Conservation (phyloP, 2,888 invertebrate species). For the Piscicola geometra region DNA sequence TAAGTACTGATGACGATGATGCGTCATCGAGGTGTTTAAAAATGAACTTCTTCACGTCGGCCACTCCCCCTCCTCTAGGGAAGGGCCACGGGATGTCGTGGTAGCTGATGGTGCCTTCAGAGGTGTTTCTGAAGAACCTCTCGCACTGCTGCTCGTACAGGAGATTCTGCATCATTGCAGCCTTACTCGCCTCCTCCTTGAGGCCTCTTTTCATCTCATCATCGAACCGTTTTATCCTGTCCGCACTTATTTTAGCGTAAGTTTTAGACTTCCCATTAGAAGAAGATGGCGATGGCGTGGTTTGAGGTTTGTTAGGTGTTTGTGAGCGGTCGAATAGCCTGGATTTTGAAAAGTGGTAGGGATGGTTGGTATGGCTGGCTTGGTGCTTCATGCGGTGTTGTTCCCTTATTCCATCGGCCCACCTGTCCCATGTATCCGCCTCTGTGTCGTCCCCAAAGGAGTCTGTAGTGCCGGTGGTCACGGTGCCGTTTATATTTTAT, state of each 20-base stretch:
- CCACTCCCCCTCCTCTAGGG: neutral
- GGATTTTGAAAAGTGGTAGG: too few species aligned
- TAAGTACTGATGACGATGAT: too few species aligned
- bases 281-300: neutral
- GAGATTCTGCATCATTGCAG: neutral
- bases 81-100: constrained; percentile 24
- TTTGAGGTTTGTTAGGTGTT: neutral
- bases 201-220: constrained; percentile 1
- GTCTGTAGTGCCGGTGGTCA: too few species aligned
- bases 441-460: neutral
- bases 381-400: constrained; percentile 16
- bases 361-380: neutral
- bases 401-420: constrained; percentile 16
- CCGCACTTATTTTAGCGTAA: constrained; percentile 7
- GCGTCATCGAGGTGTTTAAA: constrained; percentile 15
- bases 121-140: constrained; percentile 13
- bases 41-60: neutral
- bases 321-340: neutral
- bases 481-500: too few species aligned
- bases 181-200: neutral
- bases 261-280: neutral
- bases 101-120: neutral
- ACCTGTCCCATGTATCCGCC: constrained; percentile 18
- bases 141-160: constrained; percentile 19
- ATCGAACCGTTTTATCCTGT: constrained; percentile 16